These are phyloP conservation scores for Chunga burmeisteri DNA, from an alignment of 2,113 vertebrate species.

Conservation along the genomic window DNA sequence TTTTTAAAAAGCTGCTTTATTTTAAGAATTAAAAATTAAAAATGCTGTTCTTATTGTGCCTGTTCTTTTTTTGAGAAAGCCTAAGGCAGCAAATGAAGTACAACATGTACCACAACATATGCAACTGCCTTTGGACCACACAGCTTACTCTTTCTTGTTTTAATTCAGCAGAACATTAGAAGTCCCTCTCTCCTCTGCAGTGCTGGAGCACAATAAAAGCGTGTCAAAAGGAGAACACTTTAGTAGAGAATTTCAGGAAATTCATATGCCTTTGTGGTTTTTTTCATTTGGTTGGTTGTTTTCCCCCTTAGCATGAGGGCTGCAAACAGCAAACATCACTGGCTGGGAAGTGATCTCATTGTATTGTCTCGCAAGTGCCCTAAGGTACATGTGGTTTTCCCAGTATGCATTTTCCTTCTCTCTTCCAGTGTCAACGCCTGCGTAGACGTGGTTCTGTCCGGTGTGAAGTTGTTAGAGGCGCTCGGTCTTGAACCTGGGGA, in stretches of 20 bases:
- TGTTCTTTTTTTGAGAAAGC: not conserved
- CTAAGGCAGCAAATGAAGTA: not conserved
- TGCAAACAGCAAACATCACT: not conserved
- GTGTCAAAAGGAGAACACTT: not conserved
- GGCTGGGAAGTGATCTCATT: not conserved
- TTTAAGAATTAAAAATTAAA: not conserved
- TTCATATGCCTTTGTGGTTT: not conserved
- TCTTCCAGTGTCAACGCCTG: slow-evolving; percentile 90
- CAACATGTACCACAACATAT: not conserved
- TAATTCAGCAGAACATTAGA: not conserved
- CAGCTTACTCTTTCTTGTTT: not conserved
- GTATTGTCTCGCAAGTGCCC: not conserved
- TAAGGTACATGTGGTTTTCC: not conserved
- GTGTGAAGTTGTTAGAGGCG: slow-evolving; percentile 88
- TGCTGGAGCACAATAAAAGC: not conserved
- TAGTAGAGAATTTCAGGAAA: not conserved
- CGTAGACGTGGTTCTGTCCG: slow-evolving; percentile 93
- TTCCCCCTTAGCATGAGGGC: not conserved
- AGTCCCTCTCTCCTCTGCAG: not conserved
- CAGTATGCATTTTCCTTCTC: not conserved
- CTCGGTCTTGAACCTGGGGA: slow-evolving; percentile 81
- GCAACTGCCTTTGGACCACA: accelerated
- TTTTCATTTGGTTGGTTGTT: not conserved
- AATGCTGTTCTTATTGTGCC: not conserved
- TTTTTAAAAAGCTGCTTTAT: not conserved